phyloP scores from a whole-genome alignment of 2,113 vertebrate genomes.

The Scartelaos histophorus region DNA sequence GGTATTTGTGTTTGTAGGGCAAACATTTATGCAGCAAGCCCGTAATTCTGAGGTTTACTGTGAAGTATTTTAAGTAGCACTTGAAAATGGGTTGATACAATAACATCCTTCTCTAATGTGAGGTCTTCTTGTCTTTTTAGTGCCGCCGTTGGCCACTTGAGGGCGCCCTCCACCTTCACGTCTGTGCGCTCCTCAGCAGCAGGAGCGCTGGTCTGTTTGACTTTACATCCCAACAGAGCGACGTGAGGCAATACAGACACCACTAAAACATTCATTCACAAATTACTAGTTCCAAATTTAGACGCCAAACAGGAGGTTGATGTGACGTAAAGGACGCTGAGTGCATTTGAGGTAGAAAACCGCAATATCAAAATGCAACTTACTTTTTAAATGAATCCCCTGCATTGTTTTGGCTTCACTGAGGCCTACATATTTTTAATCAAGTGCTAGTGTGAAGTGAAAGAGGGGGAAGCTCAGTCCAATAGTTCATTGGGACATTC shows the following conservation, averaged over 20 bases:
- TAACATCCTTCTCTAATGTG: neutral
- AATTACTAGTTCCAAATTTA: neutral
- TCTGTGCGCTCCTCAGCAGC: neutral
- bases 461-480: conserved; percentile 17
- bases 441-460: conserved; percentile 32
- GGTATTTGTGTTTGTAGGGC: too few species aligned
- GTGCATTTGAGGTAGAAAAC: too few species aligned
- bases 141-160: conserved; percentile 3
- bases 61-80: too few species aligned
- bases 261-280: neutral
- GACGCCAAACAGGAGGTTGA: too few species aligned
- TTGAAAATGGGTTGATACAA: neutral
- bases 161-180: conserved; percentile 15
- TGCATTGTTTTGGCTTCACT: neutral
- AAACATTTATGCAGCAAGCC: too few species aligned
- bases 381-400: too few species aligned
- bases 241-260: conserved; percentile 18
- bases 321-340: too few species aligned
- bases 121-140: neutral
- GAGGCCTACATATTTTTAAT: conserved; percentile 40
- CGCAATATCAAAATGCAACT: too few species aligned
- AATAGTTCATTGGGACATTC: conserved; percentile 66
- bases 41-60: too few species aligned
- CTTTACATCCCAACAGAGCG: conserved; percentile 31
- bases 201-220: conserved; percentile 26